Base-by-base conservation (phyloP, 2,113 vertebrate genomes). In the Chauna torquata region DNA sequence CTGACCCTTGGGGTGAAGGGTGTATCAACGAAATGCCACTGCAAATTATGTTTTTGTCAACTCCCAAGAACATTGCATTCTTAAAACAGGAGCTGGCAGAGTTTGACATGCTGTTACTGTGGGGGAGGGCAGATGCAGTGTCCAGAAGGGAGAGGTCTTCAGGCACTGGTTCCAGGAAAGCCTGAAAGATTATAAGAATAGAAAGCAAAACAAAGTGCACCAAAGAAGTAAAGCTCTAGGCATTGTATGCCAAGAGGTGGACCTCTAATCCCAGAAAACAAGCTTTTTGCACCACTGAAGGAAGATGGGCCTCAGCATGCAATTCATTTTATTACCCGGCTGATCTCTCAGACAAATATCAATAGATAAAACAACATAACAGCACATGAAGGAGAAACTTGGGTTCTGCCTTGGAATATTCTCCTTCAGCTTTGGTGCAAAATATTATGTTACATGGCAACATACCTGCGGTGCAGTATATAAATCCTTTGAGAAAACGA, bases 51-150 rank as follows among this genome's bases (percentile, higher is more conserved):
- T 85, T 90, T 96, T 90, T 96, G 90, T 86, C 38, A 2, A 62
- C 50, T 92, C 88, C 58, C 82, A 83, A 66, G 93, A 90, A 94
- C 93, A 93, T 28, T 66, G 38, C 71, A 77, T 95, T 95, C 96
- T 94, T 92, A 90, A 83, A 95, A 82, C 16, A 62, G 84, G 93
- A 96, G 30, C 93, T 93, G 92, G 90, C 75, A 77, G 82, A 62
- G 49, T 80, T 76, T 88, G 82, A 47, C 15, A 3, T 16, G 52
- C 77, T 61, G 69, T 82, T 64, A 58, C 14, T 10, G 55, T 54
- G 79, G 71, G 65, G 90, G 89, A 86, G 85, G 66, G 68, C 13
- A 92, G 85, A 52, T 81, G 54, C 49, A 80, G n/a, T 34, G 81
- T 82, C 88, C 94, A 94, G 86, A 92, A 93, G 61, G 66, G 70